Evolutionary conservation across 1,140 invertebrate species (phyloP), one percentile per base, ranked within the genome.

Genomic region (Oryctes rhinoceros): DNA sequence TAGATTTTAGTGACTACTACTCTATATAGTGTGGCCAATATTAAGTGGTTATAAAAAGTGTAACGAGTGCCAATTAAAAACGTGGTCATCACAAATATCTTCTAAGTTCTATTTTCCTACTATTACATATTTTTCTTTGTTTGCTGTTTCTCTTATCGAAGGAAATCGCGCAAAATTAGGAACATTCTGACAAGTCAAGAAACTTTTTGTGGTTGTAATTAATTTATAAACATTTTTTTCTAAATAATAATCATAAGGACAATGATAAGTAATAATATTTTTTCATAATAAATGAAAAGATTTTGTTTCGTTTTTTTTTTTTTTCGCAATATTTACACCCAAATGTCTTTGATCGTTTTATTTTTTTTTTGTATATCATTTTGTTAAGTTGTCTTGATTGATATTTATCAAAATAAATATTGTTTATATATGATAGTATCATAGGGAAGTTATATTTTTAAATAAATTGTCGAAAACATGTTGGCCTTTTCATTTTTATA

Each of bases 1-100:
- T 83, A 82, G 81, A 79, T 79, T 74, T 83, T 84, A 83, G 81
- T 83, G 83, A 82, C 81, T 82, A 82, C 80, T 78, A 59, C 53
- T 59, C 53, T 59, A 59, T 59, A 79, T 78, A 80, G 80, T 79
- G 83, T 83, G 81, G 80, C 82, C 83, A 82, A 83, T 53, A 78
- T 65, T 44, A 78, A 80, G 75, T 78, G 75, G 59, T 49, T 80
- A 15, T 80, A 80, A 78, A 30, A 37, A 77, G 76, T 80, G 67
- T 78, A 59, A 5, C 76, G 71, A 80, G 59, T 82, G 77, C 77
- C 48, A 78, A 78, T 78, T 78, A 78, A 78, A 78, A 78, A 78
- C 77, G 53, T 78, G 77, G 77, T 78, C 77, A 49, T 78, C 77
- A 78, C 77, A 78, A 78, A 59, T 78, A 71, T 35, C 13, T 15